Evolutionary conservation across 2,113 vertebrate genomes (phyloP).

Genomic region (Salvelinus sp.): DNA sequence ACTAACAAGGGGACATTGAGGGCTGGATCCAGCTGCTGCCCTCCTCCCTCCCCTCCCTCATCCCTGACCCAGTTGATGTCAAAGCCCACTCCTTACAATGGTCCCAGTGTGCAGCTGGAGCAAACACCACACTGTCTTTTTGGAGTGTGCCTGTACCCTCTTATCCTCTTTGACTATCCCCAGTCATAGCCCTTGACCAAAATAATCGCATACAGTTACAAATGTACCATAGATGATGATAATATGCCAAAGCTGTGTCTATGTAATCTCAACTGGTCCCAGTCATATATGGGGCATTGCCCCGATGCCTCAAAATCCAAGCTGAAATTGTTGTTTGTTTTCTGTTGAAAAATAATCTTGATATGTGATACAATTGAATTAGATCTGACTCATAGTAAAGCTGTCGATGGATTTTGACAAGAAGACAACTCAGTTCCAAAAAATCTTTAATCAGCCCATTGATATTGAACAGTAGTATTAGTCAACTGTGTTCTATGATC

Average conservation of each 20-base stretch:
- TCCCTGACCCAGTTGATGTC: slow-evolving; percentile 75
- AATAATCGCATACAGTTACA: neutral
- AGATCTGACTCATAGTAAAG: neutral
- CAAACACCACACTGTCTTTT: slow-evolving; percentile 53
- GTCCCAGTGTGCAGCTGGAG: slow-evolving; percentile 63
- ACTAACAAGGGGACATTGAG: slow-evolving; percentile 77
- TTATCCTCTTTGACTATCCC: slow-evolving; percentile 37
- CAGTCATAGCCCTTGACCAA: slow-evolving; percentile 36
- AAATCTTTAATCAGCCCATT: slow-evolving; percentile 66
- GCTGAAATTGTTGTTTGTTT: neutral
- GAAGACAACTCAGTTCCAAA: slow-evolving; percentile 60
- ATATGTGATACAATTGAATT: slow-evolving; percentile 3
- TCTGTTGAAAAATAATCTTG: neutral
- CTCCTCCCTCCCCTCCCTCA: slow-evolving; percentile 47
- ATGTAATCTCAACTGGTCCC: neutral
- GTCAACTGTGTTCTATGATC: slow-evolving; percentile 32
- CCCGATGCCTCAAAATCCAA: neutral
- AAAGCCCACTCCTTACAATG: slow-evolving; percentile 71
- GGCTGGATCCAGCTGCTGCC: slow-evolving; percentile 68
- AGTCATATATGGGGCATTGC: neutral
- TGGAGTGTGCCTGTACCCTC: slow-evolving; percentile 31
- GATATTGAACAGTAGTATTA: slow-evolving; percentile 66
- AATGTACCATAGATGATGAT: neutral
- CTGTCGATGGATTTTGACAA: slow-evolving; percentile 26
- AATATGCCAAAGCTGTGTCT: neutral